Evolutionary conservation across 2,113 vertebrate genomes (phyloP).

Genomic region (Eretmochelys imbricata): DNA sequence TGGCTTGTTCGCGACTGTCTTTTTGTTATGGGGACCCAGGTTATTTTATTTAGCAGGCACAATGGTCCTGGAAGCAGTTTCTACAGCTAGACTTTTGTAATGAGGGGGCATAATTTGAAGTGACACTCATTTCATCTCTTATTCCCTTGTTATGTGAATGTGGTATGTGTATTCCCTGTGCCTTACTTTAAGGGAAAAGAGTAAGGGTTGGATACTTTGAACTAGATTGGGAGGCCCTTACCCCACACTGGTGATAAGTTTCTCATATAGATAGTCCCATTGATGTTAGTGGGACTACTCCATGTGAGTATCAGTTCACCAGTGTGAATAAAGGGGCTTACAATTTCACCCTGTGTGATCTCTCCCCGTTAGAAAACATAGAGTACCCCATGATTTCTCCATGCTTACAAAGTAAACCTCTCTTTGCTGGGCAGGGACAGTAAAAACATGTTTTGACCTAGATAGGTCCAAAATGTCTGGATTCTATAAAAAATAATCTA

Average conservation of each 20-base stretch:
- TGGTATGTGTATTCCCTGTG: neutral
- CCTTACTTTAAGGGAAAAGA: neutral
- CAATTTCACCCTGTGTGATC: neutral
- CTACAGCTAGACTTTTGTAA: neutral
- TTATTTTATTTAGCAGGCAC: neutral
- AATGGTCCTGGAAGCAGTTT: neutral
- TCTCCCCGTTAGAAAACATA: neutral
- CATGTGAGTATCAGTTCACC: neutral
- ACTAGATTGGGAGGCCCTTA: neutral
- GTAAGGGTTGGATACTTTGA: neutral
- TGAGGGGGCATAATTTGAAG: neutral
- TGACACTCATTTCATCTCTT: neutral
- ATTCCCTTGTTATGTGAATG: neutral
- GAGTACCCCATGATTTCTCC: neutral
- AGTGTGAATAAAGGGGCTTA: neutral
- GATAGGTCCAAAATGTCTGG: neutral
- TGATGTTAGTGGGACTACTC: neutral
- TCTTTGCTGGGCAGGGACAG: neutral
- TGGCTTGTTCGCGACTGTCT: neutral
- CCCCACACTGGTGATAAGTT: neutral
- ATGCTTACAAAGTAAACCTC: neutral
- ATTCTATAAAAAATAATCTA: neutral
- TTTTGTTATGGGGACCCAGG: neutral
- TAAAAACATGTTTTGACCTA: neutral
- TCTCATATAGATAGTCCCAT: neutral